A percentile compares a stretch with the other conserved stretches of the same genome.
phyloP scores from a whole-genome alignment of 2,888 invertebrate species.

The Lycophotia porphyrea region DNA sequence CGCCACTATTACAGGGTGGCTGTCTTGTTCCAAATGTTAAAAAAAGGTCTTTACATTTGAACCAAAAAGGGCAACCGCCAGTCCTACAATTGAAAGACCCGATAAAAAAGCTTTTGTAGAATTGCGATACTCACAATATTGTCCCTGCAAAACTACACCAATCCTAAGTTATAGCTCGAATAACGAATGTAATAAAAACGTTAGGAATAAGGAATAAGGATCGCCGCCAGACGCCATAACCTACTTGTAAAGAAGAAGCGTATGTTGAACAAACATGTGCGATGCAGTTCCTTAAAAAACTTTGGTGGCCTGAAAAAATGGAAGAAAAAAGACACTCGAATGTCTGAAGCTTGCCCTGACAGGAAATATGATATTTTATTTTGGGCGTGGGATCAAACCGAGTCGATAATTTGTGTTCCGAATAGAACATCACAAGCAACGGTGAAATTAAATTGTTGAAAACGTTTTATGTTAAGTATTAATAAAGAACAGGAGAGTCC shows the following conservation, averaged over 20 bases:
- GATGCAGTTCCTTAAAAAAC: constrained; percentile 88
- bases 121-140: constrained; percentile 44
- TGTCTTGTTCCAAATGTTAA: no score
- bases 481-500: constrained; percentile 75
- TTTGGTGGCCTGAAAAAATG: constrained; percentile 80
- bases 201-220: constrained; percentile 35
- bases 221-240: constrained; percentile 70
- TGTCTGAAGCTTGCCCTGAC: constrained; percentile 87
- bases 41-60: constrained; percentile 1
- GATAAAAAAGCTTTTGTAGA: constrained; percentile 16
- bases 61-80: background rate
- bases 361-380: constrained; percentile 91
- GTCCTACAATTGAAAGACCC: background rate
- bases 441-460: constrained; percentile 86
- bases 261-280: constrained; percentile 89
- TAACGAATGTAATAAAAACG: constrained; percentile 44
- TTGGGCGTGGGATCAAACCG: constrained; percentile 90
- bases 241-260: constrained; percentile 77
- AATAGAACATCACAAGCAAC: constrained; percentile 85
- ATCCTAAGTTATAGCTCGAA: constrained; percentile 33
- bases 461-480: constrained; percentile 81
- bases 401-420: constrained; percentile 89
- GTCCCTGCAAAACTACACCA: constrained; percentile 22
- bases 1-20: no score
- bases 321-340: constrained; percentile 84